Evolutionary conservation across 1,140 invertebrate species (phyloP).

Genomic region (Saccostrea cuccullata): DNA sequence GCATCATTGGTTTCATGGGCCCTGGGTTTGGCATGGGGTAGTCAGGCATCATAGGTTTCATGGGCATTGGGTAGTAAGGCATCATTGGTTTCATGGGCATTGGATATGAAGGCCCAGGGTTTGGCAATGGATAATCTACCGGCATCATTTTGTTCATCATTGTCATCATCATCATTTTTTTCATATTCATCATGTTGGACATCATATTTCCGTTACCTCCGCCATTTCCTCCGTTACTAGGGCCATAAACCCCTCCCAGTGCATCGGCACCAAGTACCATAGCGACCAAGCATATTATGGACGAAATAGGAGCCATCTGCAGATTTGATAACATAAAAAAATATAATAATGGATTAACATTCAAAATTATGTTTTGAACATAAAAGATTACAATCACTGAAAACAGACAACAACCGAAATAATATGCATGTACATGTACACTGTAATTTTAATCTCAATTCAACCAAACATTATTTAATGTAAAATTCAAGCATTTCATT

Average conservation of each 20-base stretch:
- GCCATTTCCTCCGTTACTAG: background rate
- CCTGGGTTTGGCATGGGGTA: too few species aligned
- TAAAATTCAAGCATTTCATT: too few species aligned
- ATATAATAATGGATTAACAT: too few species aligned
- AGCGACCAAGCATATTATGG: background rate
- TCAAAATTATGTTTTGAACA: too few species aligned
- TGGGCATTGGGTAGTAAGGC: background rate
- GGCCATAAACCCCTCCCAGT: background rate
- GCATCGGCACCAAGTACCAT: background rate
- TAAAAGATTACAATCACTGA: too few species aligned
- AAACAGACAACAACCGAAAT: too few species aligned
- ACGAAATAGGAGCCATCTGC: background rate
- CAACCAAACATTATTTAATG: too few species aligned
- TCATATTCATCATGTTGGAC: slow-evolving; percentile 16
- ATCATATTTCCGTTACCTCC: background rate
- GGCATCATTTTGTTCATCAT: background rate
- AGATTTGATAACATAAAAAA: too few species aligned
- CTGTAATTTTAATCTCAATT: too few species aligned
- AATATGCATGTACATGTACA: too few species aligned
- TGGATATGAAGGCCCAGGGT: background rate
- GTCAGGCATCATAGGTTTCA: too few species aligned
- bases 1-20: too few species aligned
- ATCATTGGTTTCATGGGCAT: background rate
- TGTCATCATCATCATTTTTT: background rate
- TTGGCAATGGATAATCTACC: background rate